These are phyloP conservation scores for Xiphophorus maculatus DNA, from an alignment of 2,113 vertebrate genomes.

Conservation along the genomic window DNA sequence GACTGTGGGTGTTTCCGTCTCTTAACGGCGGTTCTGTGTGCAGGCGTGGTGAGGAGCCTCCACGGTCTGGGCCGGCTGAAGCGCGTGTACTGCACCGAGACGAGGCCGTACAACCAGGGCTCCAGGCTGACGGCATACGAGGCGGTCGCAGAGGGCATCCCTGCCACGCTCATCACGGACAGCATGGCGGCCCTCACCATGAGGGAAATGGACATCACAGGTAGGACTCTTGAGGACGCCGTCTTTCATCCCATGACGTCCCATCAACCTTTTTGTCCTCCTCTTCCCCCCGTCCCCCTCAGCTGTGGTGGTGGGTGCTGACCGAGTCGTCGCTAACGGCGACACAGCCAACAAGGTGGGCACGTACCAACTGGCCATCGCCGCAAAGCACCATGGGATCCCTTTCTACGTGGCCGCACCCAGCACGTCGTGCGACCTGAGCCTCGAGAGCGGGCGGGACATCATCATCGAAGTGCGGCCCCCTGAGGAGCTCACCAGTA, in stretches of 20 bases:
- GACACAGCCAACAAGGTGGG: constrained; percentile 94
- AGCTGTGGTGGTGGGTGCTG: constrained; percentile 91
- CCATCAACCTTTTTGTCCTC: neutral
- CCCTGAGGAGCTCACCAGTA: constrained; percentile 83
- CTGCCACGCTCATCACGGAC: constrained; percentile 88
- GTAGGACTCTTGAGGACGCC: constrained; percentile 55
- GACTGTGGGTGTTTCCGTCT: neutral
- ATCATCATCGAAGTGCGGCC: constrained; percentile 91
- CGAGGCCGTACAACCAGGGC: constrained; percentile 91
- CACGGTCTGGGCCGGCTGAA: constrained; percentile 83
- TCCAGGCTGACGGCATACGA: constrained; percentile 89
- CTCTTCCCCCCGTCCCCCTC: neutral
- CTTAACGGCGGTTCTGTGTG: constrained; percentile 18
- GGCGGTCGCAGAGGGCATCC: constrained; percentile 85
- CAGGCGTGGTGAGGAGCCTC: constrained; percentile 88
- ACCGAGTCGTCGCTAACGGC: constrained; percentile 89
- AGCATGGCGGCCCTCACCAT: constrained; percentile 88
- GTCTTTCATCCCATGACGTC: neutral
- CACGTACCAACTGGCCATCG: constrained; percentile 90
- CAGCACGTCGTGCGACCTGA: constrained; percentile 88
- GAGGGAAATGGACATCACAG: constrained; percentile 84
- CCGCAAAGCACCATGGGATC: constrained; percentile 84
- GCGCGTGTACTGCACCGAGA: constrained; percentile 89
- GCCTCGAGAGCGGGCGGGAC: constrained; percentile 79
- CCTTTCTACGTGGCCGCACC: constrained; percentile 93